Base-by-base conservation (phyloP, 2,888 invertebrate genomes). In the Endotricha flammealis region DNA sequence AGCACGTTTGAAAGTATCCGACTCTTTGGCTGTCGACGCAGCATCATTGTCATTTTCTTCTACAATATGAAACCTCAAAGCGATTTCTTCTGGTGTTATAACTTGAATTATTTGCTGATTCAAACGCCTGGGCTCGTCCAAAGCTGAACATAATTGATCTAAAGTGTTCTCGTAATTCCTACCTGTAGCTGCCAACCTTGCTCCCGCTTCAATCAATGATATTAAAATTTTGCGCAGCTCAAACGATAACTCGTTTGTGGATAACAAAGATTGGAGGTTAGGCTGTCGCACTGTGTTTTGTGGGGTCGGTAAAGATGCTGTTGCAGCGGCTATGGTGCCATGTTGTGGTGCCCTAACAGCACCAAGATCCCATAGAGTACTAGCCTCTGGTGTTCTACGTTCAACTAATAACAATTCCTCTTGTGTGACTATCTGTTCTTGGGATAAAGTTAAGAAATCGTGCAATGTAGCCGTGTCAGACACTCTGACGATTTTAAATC, bases 171-270 rank as follows among this genome's bases (percentile, higher is more conserved):
- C 81, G 33, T 81, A 85, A 43, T 80, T 79, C 2, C 72, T 63
- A 0, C 86, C 82, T 0, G 76, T 69, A 0, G 86, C 83, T 0
- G 85, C 86, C 0, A 86, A 55, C 0, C 78, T 49, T 0, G 86
- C 86, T 0, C 86, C 86, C 0, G 82, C 83, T 59, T 85, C 85
- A 14, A 86, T 74, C 11, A 86, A 44, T 1, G 85, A 83, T 44
- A 86, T 86, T 0, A 86, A 44, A 13, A 86, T 86, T 43, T 86
- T 86, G 2, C 70, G 53, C 22, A 86, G 43, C 38, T 86, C 86
- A 17, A 66, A 77, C 0, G 85, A 75, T 2, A 86, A 36, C 42
- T 86, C 86, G 36, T 86, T 85, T 0, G 86, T 86, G 0, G 86
- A 80, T 0, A 86, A 52, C 1, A 86, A 42, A 0, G 86, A 76